Conservation (phyloP, 2,888 invertebrate genomes). For the Mythimna impura region DNA sequence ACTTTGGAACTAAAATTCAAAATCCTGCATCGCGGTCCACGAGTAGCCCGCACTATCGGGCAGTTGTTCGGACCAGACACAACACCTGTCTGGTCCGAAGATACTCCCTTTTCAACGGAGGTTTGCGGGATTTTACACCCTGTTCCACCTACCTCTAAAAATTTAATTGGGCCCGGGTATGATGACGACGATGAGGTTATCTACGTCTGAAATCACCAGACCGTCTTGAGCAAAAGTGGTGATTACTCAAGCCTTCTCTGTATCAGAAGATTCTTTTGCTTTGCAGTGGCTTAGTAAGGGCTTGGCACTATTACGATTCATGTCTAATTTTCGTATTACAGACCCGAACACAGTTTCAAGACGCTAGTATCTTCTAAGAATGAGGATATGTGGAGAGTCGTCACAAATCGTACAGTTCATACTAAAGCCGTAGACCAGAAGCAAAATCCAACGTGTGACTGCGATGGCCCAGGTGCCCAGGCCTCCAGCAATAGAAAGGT, state of each 20-base stretch:
- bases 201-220: background rate
- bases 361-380: conserved; percentile 50
- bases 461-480: conserved; percentile 25
- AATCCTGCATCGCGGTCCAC: too few species aligned
- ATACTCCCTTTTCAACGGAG: too few species aligned
- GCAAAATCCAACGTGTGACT: conserved; percentile 18
- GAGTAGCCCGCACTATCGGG: too few species aligned
- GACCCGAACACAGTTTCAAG: conserved; percentile 63
- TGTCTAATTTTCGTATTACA: conserved; percentile 45
- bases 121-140: too few species aligned
- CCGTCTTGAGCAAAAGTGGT: background rate
- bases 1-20: too few species aligned
- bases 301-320: background rate
- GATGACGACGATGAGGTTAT: background rate
- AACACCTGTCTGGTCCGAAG: too few species aligned
- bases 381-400: conserved; percentile 51
- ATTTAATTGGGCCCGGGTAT: too few species aligned
- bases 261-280: background rate
- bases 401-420: conserved; percentile 40
- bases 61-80: too few species aligned
- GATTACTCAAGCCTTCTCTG: background rate
- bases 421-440: conserved; percentile 15
- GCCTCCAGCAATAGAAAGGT: conserved; percentile 65
- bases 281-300: background rate
- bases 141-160: too few species aligned